Percentiles rank a stretch among this genome's conserved stretches.
phyloP scores from a whole-genome alignment of 2,888 invertebrate genomes.

The Lathronympha strigana region DNA sequence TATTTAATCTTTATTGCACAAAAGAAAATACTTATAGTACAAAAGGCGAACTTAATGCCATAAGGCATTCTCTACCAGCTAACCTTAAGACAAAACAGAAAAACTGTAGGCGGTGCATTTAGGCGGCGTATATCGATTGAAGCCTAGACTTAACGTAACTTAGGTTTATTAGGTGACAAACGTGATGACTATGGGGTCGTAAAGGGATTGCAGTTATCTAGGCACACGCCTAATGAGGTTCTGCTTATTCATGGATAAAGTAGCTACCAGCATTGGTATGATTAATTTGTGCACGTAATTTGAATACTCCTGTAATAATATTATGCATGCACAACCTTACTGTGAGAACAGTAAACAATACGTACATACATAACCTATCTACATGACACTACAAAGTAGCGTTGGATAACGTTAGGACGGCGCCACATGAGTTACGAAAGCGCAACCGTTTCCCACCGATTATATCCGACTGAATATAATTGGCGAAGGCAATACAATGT shows the following conservation, averaged over 20 bases:
- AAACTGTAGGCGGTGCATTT: no score
- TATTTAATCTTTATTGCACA: no score
- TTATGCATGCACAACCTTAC: constrained; percentile 28
- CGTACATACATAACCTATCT: constrained; percentile 25
- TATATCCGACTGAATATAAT: constrained; percentile 14
- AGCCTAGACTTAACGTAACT: not conserved
- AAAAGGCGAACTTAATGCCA: no score
- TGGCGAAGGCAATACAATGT: constrained; percentile 19
- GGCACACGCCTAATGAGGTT: not conserved
- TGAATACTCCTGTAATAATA: constrained; percentile 20
- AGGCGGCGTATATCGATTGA: no score
- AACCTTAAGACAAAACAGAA: no score
- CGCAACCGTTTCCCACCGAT: constrained; percentile 18
- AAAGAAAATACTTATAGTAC: no score
- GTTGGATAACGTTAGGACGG: constrained; percentile 38
- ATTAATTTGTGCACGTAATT: constrained; percentile 11
- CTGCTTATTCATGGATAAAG: constrained; percentile 15
- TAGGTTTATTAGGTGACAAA: not conserved
- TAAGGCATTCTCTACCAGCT: no score
- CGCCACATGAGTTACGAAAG: constrained; percentile 15
- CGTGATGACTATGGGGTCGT: not conserved
- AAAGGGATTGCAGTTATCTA: not conserved
- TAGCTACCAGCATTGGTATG: not conserved
- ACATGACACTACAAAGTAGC: constrained; percentile 27
- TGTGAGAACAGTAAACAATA: constrained; percentile 30